Evolutionary conservation across 1,140 invertebrate genomes (phyloP).

Genomic region (Radopholus similis): DNA sequence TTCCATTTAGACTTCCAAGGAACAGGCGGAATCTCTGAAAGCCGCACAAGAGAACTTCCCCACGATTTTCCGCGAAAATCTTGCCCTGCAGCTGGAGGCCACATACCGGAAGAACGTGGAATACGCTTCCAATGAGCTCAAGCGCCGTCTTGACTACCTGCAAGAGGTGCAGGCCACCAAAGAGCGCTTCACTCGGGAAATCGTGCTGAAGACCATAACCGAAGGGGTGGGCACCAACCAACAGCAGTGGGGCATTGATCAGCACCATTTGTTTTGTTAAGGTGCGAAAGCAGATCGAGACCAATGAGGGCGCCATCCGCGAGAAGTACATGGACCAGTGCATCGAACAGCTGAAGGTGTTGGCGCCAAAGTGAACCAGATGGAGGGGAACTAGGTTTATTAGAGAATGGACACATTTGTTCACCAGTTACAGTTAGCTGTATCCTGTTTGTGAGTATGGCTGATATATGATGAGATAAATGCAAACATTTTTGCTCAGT

Average conservation of each 20-base stretch:
- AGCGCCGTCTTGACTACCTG: slow-evolving; percentile 55
- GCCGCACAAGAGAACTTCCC: slow-evolving; percentile 56
- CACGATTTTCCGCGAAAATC: slow-evolving; percentile 55
- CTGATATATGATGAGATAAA: too few relatives aligned
- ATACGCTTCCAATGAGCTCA: slow-evolving; percentile 49
- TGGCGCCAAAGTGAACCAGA: slow-evolving; percentile 7
- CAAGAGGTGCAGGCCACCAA: slow-evolving; percentile 57
- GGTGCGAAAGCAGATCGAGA: slow-evolving; percentile 44
- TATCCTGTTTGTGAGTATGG: background rate
- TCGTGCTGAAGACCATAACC: slow-evolving; percentile 49
- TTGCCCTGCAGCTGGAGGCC: slow-evolving; percentile 55
- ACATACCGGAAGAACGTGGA: slow-evolving; percentile 59
- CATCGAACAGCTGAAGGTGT: slow-evolving; percentile 46
- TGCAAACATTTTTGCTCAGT: too few relatives aligned
- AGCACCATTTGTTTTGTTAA: slow-evolving; percentile 26
- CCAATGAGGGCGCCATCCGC: slow-evolving; percentile 48
- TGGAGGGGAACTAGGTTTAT: background rate
- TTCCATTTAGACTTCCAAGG: slow-evolving; percentile 50
- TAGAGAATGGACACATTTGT: background rate
- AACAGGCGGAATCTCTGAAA: slow-evolving; percentile 48
- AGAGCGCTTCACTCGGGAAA: slow-evolving; percentile 53
- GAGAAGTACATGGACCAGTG: slow-evolving; percentile 56
- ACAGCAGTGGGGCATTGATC: background rate
- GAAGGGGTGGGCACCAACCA: slow-evolving; percentile 33
- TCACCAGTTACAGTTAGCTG: background rate